These are phyloP conservation scores for Ceratina australensis DNA, from an alignment of 1,140 invertebrate species.

Conservation along the genomic window DNA sequence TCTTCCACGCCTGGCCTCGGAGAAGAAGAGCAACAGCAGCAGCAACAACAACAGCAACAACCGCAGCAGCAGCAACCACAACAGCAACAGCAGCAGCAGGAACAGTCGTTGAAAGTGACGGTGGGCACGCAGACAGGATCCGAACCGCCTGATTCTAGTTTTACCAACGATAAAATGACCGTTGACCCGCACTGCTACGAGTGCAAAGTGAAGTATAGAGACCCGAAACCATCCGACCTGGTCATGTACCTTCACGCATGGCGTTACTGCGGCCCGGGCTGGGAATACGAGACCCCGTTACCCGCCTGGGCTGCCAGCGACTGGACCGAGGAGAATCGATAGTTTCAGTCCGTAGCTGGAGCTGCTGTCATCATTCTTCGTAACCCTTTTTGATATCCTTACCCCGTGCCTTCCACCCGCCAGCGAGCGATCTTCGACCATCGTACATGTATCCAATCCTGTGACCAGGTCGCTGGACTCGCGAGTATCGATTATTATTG, in stretches of 20 bases:
- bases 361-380: conserved; percentile 40
- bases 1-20: conserved; percentile 70
- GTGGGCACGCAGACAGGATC: conserved; percentile 91
- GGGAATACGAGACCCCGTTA: conserved; percentile 93
- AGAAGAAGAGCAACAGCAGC: conserved; percentile 65
- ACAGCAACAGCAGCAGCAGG: conserved; percentile 69
- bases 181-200: conserved; percentile 94
- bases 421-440: conserved; percentile 64
- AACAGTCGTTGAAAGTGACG: conserved; percentile 82
- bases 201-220: conserved; percentile 93
- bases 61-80: conserved; percentile 45
- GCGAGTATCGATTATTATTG: conserved; percentile 1
- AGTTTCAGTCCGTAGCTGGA: conserved; percentile 61
- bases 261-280: conserved; percentile 94
- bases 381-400: conserved; percentile 74
- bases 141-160: conserved; percentile 84
- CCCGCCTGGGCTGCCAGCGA: conserved; percentile 93
- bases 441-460: conserved; percentile 51
- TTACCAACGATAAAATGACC: conserved; percentile 87
- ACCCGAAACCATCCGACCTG: conserved; percentile 93
- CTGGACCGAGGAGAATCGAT: conserved; percentile 83
- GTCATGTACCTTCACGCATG: conserved; percentile 98
- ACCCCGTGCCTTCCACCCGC: conserved; percentile 78
- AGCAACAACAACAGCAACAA: conserved; percentile 70
- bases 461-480: conserved; percentile 52